phyloP scores from a whole-genome alignment of 30 jellyfish, hydroid and myxozoan species.

The Sanderia malayensis region DNA sequence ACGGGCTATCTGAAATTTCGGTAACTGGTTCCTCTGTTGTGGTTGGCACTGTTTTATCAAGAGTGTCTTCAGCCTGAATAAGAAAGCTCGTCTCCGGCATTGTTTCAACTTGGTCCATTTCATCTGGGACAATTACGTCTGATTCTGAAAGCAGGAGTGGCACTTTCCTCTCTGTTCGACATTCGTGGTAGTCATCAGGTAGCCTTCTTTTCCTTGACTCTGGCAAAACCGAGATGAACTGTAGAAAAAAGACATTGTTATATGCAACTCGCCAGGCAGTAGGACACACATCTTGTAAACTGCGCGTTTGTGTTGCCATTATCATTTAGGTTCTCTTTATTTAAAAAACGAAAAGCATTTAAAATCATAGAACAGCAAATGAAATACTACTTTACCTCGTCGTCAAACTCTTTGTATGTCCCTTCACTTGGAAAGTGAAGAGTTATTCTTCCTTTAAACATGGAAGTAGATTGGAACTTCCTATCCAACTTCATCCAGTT shows the following conservation, averaged over 20 bases:
- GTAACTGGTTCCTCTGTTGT: neutral
- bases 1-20: neutral
- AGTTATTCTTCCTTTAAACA: slow-evolving; percentile 56
- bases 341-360: no score
- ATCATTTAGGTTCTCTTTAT: no score
- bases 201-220: slow-evolving; percentile 71
- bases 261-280: no score
- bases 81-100: slow-evolving; percentile 4
- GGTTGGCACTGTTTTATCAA: neutral
- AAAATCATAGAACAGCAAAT: no score
- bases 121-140: slow-evolving; percentile 23
- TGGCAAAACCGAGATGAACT: slow-evolving; percentile 50
- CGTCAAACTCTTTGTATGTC: slow-evolving; percentile 42
- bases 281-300: no score
- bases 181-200: slow-evolving; percentile 44
- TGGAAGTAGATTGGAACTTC: slow-evolving; percentile 32
- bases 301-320: no score
- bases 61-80: slow-evolving; percentile 1
- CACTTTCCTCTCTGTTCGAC: slow-evolving; percentile 42
- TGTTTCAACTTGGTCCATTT: slow-evolving; percentile 21
- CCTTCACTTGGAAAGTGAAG: slow-evolving; percentile 58
- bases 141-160: slow-evolving; percentile 24
- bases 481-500: slow-evolving; percentile 56
- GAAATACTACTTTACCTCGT: slow-evolving; percentile 44
- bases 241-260: no score